Base-by-base conservation (phyloP, 2,888 invertebrate genomes). In the Leptinotarsa peninsularis region DNA sequence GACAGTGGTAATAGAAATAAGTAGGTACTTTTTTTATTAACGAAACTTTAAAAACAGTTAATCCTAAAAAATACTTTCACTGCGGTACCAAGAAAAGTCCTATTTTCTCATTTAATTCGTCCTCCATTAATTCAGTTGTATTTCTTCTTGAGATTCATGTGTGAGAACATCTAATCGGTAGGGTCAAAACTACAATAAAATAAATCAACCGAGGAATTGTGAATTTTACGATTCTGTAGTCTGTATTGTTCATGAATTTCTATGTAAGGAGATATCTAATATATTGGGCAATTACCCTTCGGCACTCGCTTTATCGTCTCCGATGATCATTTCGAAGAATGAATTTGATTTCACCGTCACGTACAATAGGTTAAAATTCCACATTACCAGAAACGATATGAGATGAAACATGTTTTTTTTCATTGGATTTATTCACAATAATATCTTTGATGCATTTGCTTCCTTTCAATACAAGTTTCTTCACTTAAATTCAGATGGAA, bases 231-330 rank as follows among this genome's bases (percentile, higher is more conserved):
- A 63, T 63, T 33, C n/a, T 63, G 33, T n/a, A 27, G 63, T 4
- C 63, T 33, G 27, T 63, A 63, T 63, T 63, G 63, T 63, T 63
- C 18, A 58, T 52, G 52, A 21, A 7, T 58, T 21, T 18, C 63
- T 63, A 63, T 63, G 63, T 63, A 63, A 63, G 33, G 63, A 33
- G 33, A 63, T 63, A 63, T 63, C 63, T 33, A 63, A 63, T 63
- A 33, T 33, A 63, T 63, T 33, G 63, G 63, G 63, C 27, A 63
- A 63, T 63, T 27, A 17, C 58, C 33, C 63, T 33, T 63, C 63
- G 63, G 33, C 63, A 33, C 63, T 63, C n/a, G 27, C 27, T 63
- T 63, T 33, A 33, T 33, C 27, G 63, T 63, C 58, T 23, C 21
- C 13, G 18, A 58, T 23, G 21, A 58, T 58, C 13, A 63, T 15